These are phyloP conservation scores for Irena cyanogastra DNA, from an alignment of 2,113 vertebrate species.

Conservation along the genomic window DNA sequence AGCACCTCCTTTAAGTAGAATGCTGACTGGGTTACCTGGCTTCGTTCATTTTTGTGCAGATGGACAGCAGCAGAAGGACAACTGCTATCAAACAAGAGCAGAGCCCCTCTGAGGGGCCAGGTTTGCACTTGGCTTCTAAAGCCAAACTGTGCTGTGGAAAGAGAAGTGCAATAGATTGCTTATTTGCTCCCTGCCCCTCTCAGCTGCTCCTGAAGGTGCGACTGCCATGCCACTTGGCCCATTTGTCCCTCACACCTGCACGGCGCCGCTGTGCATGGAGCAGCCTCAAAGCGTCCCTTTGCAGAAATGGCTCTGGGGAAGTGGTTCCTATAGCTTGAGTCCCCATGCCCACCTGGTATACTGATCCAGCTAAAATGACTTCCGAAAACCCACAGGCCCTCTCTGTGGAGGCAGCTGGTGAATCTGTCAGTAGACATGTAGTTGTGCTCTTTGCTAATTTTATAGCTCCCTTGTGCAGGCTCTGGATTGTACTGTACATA, in stretches of 20 bases:
- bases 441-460: not conserved
- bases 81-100: not conserved
- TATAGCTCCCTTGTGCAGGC: not conserved
- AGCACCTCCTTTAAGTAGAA: not conserved
- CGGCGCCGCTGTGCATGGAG: accelerated
- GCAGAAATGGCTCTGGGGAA: not conserved
- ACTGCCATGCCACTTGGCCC: not conserved
- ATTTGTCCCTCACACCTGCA: not conserved
- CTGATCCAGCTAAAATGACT: not conserved
- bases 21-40: not conserved
- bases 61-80: not conserved
- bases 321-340: not conserved
- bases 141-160: not conserved
- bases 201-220: not conserved
- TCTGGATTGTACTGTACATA: not conserved
- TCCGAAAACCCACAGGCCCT: not conserved
- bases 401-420: not conserved
- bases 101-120: not conserved
- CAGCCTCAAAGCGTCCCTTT: not conserved
- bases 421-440: not conserved
- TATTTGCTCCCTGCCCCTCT: not conserved
- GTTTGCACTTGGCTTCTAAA: not conserved
- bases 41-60: not conserved
- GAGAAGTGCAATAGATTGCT: not conserved
- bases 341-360: not conserved